Evolutionary conservation across 2,797 vertebrate species (phyloP).

Genomic region (Psittacula derbiana): DNA sequence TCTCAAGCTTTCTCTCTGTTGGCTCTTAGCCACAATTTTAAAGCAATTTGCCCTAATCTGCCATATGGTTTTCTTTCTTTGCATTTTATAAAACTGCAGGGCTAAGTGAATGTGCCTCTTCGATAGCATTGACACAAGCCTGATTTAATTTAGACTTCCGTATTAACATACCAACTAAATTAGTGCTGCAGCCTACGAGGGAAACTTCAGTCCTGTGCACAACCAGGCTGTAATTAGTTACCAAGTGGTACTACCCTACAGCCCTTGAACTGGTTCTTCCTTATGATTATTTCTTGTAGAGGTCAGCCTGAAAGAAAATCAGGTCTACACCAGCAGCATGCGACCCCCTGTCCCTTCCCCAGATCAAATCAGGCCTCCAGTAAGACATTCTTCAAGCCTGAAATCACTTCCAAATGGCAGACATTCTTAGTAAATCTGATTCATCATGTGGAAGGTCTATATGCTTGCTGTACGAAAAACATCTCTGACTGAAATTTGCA

Average conservation of each 20-base stretch:
- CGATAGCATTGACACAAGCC: conserved; percentile 59
- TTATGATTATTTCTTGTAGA: conserved; percentile 57
- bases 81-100: conserved; percentile 60
- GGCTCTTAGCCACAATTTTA: conserved; percentile 53
- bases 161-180: conserved; percentile 65
- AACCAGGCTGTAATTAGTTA: conserved; percentile 72
- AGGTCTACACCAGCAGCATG: conserved; percentile 61
- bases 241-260: conserved; percentile 74
- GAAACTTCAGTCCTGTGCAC: conserved; percentile 2
- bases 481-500: conserved; percentile 60
- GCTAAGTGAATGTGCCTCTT: conserved; percentile 57
- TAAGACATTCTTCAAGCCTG: conserved; percentile 83
- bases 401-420: conserved; percentile 78
- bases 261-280: conserved; percentile 69
- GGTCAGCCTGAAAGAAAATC: conserved; percentile 63
- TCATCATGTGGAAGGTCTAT: conserved; percentile 68
- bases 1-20: conserved; percentile 38
- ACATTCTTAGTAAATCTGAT: conserved; percentile 59
- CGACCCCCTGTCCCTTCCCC: conserved; percentile 32
- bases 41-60: conserved; percentile 58
- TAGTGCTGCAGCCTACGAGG: conserved; percentile 55
- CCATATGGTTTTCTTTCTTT: conserved; percentile 69
- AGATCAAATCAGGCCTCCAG: conserved; percentile 84
- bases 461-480: conserved; percentile 39
- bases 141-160: conserved; percentile 74